phyloP scores from a whole-genome alignment of 1,140 invertebrate genomes.

The Heterodera carotae region DNA sequence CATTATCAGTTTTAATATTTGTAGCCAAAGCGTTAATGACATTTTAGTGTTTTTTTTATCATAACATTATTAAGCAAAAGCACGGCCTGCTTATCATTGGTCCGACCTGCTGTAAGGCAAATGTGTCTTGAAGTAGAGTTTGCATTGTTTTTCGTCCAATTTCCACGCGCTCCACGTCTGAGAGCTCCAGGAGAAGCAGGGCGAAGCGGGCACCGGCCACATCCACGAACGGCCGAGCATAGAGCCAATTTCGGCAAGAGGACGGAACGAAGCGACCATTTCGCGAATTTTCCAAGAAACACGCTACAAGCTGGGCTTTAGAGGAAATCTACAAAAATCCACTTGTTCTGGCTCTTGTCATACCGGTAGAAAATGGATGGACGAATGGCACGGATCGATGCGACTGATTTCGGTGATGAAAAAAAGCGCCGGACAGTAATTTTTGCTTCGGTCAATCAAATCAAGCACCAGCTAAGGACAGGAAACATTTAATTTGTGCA shows the following conservation, averaged over 20 bases:
- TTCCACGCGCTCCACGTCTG: conserved; percentile 45
- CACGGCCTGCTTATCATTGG: too few species aligned
- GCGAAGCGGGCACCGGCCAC: conserved; percentile 42
- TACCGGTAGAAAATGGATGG: conserved; percentile 52
- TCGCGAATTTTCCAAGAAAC: conserved; percentile 51
- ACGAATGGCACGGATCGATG: conserved; percentile 35
- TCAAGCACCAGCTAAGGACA: conserved; percentile 45
- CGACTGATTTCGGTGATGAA: conserved; percentile 52
- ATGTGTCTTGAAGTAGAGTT: conserved; percentile 51
- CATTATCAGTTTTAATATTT: too few species aligned
- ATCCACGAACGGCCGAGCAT: conserved; percentile 46
- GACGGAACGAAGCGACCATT: conserved; percentile 50
- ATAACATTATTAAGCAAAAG: too few species aligned
- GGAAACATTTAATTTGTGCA: background rate
- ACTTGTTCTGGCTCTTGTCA: background rate
- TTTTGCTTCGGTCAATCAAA: conserved; percentile 43
- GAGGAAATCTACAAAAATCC: background rate
- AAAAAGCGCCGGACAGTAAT: conserved; percentile 51
- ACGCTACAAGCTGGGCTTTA: conserved; percentile 39
- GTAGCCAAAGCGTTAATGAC: too few species aligned
- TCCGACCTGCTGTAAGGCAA: conserved; percentile 43
- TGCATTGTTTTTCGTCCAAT: conserved; percentile 34
- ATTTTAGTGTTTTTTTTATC: too few species aligned
- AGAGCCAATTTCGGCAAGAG: conserved; percentile 43
- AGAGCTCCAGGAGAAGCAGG: conserved; percentile 38